A percentile compares a stretch with the other conserved stretches of the same genome.
Evolutionary conservation across 2,888 invertebrate genomes (phyloP).

Genomic region (Halictus quadricinctus): DNA sequence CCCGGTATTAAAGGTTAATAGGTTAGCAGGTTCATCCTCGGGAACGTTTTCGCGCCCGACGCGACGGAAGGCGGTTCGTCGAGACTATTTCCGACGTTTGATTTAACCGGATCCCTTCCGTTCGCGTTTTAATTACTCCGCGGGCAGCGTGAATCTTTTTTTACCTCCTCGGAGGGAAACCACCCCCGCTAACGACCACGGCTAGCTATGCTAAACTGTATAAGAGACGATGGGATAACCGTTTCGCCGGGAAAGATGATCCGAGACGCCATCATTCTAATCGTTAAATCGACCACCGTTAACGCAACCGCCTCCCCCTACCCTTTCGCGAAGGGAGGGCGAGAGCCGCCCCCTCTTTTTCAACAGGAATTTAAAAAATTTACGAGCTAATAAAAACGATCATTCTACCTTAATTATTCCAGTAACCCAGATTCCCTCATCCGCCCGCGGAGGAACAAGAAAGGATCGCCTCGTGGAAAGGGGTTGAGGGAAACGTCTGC

Average conservation of each 20-base stretch:
- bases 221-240: not conserved
- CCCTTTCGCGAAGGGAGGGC: not conserved
- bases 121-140: not conserved
- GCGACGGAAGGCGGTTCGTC: not conserved
- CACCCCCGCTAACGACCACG: not conserved
- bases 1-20: not conserved
- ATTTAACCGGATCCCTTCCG: not conserved
- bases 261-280: conserved; percentile 5
- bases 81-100: not conserved
- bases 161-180: not conserved
- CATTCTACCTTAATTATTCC: conserved; percentile 61
- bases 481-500: not conserved
- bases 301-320: not conserved
- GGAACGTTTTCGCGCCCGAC: not conserved
- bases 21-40: not conserved
- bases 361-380: conserved; percentile 46
- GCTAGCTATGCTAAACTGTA: conserved; percentile 2
- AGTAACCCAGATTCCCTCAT: conserved; percentile 50
- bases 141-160: not conserved
- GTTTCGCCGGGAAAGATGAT: not conserved
- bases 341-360: conserved; percentile 7
- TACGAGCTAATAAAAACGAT: conserved; percentile 59
- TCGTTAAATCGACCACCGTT: conserved; percentile 35
- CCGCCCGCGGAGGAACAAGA: conserved; percentile 17
- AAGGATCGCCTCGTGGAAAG: not conserved